Base-by-base conservation (phyloP, 2,113 vertebrate species). In the Halcyon malimbica region DNA sequence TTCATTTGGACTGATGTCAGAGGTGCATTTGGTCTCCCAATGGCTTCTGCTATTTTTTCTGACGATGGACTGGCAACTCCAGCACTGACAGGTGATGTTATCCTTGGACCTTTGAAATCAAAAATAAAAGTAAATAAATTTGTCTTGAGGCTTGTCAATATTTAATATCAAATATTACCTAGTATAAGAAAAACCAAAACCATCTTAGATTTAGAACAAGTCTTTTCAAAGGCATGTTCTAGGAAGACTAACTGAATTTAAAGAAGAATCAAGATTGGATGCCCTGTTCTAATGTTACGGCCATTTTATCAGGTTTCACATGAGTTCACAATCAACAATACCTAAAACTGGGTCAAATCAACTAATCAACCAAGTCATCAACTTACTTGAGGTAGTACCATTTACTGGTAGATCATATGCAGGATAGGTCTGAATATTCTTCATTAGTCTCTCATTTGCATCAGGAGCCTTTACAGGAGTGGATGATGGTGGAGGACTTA, bases 1-100 rank as follows among this genome's bases (percentile, higher is more conserved):
- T 97, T 98, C 95, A 99, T 99, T 96, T 99, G 99, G 94, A 99
- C 91, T 19, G 99, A 98, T 74, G 98, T 99, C 96, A 99, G 95
- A 7, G 99, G 99, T 81, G 98, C 98, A 46, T 96, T 98, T 76
- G 97, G 91, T n/a, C 97, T 98, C 59, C 97, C 98, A 31, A 98
- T 97, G 33, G 98, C 97, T 74, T 99, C 98, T 6, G 89, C 98
- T 54, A 99, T 98, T 98, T 98, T 99, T 95, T 99, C 98, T 80
- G 99, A 99, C 12, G 99, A 95, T 1, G 98, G 98, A 77, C 97
- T 98, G 50, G 98, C 98, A 67, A 98, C 97, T 71, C 98, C 98
- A 29, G 97, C 96, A 69, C 97, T 94, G 23, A 97, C 90, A 16
- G 97, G 89, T 57, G 97, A 95, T 33, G 93, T 93, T 96, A 96